Evolutionary conservation across 2,113 vertebrate species (phyloP), one percentile per base, ranked within the genome.

Genomic region (Falcunculus frontatus): DNA sequence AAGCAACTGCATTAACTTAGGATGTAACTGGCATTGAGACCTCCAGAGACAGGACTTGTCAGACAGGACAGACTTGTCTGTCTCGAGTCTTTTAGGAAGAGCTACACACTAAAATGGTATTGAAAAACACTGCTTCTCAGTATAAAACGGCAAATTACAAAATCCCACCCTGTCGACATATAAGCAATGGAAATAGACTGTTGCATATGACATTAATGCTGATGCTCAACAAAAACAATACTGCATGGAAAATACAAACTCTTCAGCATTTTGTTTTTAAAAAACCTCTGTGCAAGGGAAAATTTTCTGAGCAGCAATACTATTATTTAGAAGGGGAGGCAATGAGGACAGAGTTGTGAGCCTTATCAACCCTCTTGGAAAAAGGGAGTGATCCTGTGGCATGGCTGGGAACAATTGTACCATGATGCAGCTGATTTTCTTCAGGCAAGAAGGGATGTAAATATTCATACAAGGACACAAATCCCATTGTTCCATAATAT

Each of bases 401-500:
- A 90, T 56, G 49, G 32, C 72, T 84, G 81, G 63, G 39, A 81
- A 87, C 64, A 91, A 73, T 63, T 25, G 18, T 39, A 57, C 27
- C 16, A 10, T 22, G 85, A 87, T 92, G 92, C 72, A 96, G 74
- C 56, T 37, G 17, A 6, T 52, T 74, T 83, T 50, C 55, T 55
- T 62, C 56, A 80, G 79, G 79, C 93, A 82, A 73, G 67, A 92
- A 44, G 69, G 62, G 46, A 42, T 68, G 44, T 63, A 95, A 84
- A 89, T 90, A 93, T 89, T 93, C 75, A 74, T 84, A 89, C 17
- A 49, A 62, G 41, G 68, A n/a, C 68, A 55, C 19, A 96, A 98
- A 97, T 97, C 95, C 79, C 62, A 78, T 96, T 97, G 97, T 50
- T 78, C 75, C 33, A 17, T 86, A 95, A 91, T 90, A 90, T 85